Conservation (phyloP, 2,888 invertebrate genomes). For the Heteromurus nitidus region DNA sequence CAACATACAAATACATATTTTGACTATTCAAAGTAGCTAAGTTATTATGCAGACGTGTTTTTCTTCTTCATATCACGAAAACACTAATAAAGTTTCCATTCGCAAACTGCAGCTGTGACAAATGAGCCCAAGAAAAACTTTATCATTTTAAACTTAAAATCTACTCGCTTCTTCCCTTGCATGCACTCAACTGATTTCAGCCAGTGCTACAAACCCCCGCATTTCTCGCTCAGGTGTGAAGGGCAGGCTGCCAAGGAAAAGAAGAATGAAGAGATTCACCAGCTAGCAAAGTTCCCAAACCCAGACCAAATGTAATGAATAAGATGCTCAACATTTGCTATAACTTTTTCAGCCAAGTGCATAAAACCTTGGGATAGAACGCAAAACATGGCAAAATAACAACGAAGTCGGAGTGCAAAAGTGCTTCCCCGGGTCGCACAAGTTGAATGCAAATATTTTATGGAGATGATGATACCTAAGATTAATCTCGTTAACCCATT, state of each 20-base stretch:
- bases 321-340: background rate
- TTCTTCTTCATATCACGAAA: too few relatives aligned
- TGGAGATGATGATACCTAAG: slow-evolving; percentile 42
- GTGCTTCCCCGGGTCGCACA: too few relatives aligned
- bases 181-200: background rate
- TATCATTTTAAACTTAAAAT: slow-evolving; percentile 55
- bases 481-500: slow-evolving; percentile 60
- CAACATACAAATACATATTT: too few relatives aligned
- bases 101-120: too few relatives aligned
- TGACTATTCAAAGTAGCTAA: too few relatives aligned
- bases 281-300: slow-evolving; percentile 17
- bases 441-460: slow-evolving; percentile 52
- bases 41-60: too few relatives aligned
- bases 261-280: slow-evolving; percentile 52
- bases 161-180: background rate
- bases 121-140: slow-evolving; percentile 47
- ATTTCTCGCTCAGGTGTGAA: slow-evolving; percentile 50
- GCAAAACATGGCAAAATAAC: too few relatives aligned
- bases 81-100: too few relatives aligned
- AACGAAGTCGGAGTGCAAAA: background rate
- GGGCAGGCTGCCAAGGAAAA: slow-evolving; percentile 54
- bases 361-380: background rate
- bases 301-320: slow-evolving; percentile 10
- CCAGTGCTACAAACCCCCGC: background rate
- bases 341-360: slow-evolving; percentile 4